Percentiles rank a stretch among this genome's conserved stretches.
These are phyloP conservation scores for Cervus canadensis DNA, from an alignment of 2,113 vertebrate genomes.

Conservation along the genomic window DNA sequence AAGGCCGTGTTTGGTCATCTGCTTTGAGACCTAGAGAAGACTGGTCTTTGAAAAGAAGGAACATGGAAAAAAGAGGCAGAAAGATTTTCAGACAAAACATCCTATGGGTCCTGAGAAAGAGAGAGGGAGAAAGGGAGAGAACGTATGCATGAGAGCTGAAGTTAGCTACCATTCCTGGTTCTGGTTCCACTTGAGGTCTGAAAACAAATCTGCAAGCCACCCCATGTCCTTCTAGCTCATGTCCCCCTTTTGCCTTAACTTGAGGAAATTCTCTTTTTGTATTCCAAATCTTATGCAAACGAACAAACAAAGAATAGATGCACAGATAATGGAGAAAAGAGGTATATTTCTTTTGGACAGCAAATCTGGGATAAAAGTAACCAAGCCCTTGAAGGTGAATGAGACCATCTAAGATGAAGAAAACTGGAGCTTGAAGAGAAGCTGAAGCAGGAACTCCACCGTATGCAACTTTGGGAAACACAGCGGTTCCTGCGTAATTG, in stretches of 20 bases:
- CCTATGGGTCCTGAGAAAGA: background rate
- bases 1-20: background rate
- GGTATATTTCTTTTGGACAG: background rate
- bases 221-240: background rate
- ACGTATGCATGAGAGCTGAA: background rate
- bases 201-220: background rate
- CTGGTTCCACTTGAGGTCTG: background rate
- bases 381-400: background rate
- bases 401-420: background rate
- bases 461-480: background rate
- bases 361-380: background rate
- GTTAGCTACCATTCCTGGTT: fast-evolving
- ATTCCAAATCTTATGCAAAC: background rate
- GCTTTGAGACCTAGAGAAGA: background rate
- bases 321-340: background rate
- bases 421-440: background rate
- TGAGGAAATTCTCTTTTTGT: background rate
- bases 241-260: background rate
- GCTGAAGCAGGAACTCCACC: fast-evolving
- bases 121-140: background rate
- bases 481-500: fast-evolving
- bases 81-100: background rate
- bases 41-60: background rate
- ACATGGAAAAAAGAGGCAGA: background rate
- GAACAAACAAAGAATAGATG: background rate